Base-by-base conservation (phyloP, 1,140 invertebrate genomes). In the Tachypleus tridentatus region DNA sequence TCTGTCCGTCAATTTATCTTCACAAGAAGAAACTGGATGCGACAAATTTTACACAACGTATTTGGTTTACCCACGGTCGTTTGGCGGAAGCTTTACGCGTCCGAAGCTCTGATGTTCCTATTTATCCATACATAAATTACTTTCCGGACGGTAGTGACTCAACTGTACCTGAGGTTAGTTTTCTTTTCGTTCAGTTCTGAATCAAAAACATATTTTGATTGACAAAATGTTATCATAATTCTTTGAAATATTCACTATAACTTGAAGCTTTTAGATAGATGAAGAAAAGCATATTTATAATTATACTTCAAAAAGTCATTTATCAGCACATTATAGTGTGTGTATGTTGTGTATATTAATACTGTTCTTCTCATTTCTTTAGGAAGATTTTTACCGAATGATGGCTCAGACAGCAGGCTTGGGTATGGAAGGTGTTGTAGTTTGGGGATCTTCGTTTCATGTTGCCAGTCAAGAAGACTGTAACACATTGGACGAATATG, bases 391-490 rank as follows among this genome's bases (percentile, higher is more conserved):
- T n/a, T 6, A 48, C 9, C 48, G 64, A 9, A 57, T 61, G 29
- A 5, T 57, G 5, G 64, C 58, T 5, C 64, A 65, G 50, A 57
- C 48, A 9, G 64, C 58, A 4, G 10, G 58, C 2, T 10, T 57
- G 6, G 64, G 64, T 7, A 47, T 11, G 3, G 59, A 65, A n/a
- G 64, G 64, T 7, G 51, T 50, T n/a, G 53, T 65, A 8, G 57
- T 65, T n/a, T 65, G 64, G 64, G 64, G 64, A n/a, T 57, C 64
- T 29, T 65, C 64, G 9, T 54, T 47, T 47, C 51, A 57, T 10
- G 64, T 65, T 3, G 29, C 10, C 8, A 49, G 52, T 7, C 5
- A 11, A 56, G 3, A 3, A 50, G 51, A 7, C 11, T 65, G 64
- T 52, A n/a, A 61, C 10, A 6, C 56, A 5, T n/a, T 61, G 11